A percentile compares a stretch with the other conserved stretches of the same genome.
phyloP scores from a whole-genome alignment of 2,797 vertebrate species.

The Hybognathus amarus region DNA sequence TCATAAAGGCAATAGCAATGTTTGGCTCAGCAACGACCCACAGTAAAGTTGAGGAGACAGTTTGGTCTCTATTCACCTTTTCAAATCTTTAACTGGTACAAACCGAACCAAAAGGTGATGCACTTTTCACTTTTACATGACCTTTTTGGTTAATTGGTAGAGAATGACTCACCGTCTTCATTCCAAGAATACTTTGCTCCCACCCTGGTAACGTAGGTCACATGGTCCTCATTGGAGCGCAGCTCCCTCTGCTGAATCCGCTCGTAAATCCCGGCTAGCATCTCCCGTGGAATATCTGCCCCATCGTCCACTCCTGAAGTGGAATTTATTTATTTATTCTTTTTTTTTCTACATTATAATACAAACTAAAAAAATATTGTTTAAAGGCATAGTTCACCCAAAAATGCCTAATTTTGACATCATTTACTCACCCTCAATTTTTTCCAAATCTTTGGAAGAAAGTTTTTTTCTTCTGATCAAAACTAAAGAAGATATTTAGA shows the following conservation, averaged over 20 bases:
- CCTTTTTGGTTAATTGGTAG: slow-evolving; percentile 23
- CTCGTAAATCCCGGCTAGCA: slow-evolving; percentile 97
- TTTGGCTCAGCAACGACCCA: background rate
- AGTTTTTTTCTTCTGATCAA: too few relatives aligned
- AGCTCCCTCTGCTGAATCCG: slow-evolving; percentile 97
- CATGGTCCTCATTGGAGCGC: slow-evolving; percentile 97
- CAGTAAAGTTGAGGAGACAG: background rate
- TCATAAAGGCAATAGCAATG: background rate
- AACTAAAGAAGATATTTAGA: too few relatives aligned
- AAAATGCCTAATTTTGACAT: too few relatives aligned
- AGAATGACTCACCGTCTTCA: slow-evolving; percentile 60
- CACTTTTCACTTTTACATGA: slow-evolving; percentile 13
- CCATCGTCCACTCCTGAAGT: slow-evolving; percentile 93
- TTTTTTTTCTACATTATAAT: background rate
- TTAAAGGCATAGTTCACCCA: too few relatives aligned
- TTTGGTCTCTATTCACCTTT: slow-evolving; percentile 21
- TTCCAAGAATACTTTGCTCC: slow-evolving; percentile 74
- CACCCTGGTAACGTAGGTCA: slow-evolving; percentile 97
- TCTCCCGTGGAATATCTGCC: slow-evolving; percentile 95
- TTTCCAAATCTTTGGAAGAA: too few relatives aligned
- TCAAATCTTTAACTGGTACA: slow-evolving; percentile 12
- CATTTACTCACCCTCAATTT: too few relatives aligned
- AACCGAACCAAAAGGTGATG: slow-evolving; percentile 15
- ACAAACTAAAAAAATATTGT: background rate
- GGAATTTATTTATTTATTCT: background rate